Evolutionary conservation across 2,113 vertebrate genomes (phyloP).

Genomic region (Girardinichthys multiradiatus): DNA sequence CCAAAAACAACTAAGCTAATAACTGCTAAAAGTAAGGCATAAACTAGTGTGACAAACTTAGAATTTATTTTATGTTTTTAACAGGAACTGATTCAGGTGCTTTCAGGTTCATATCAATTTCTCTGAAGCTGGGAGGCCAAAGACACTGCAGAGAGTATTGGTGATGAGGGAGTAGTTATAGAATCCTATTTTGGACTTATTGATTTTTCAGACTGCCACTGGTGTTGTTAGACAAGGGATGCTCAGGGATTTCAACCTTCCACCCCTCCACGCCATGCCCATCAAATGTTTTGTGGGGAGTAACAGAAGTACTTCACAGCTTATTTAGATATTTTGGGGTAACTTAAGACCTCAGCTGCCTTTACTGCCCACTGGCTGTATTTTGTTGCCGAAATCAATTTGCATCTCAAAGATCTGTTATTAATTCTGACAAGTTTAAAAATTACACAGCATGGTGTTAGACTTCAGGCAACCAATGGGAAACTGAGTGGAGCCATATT

Average conservation of each 20-base stretch:
- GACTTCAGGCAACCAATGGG: conserved; percentile 61
- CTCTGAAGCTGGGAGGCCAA: conserved; percentile 24
- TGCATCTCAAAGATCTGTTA: conserved; percentile 71
- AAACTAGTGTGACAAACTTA: not conserved
- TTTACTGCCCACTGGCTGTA: conserved; percentile 48
- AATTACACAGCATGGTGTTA: conserved; percentile 59
- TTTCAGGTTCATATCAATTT: conserved; percentile 39
- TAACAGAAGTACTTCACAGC: not conserved
- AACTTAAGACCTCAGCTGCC: conserved; percentile 52
- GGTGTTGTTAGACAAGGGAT: conserved; percentile 51
- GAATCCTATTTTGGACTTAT: conserved; percentile 61
- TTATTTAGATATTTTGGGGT: conserved; percentile 49
- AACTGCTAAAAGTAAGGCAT: not conserved
- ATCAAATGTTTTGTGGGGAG: not conserved
- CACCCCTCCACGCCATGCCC: not conserved
- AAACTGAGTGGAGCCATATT: conserved; percentile 44
- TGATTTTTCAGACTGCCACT: conserved; percentile 58
- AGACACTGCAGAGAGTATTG: conserved; percentile 54
- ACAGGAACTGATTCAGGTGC: conserved; percentile 6
- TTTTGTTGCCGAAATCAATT: conserved; percentile 71
- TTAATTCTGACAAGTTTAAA: conserved; percentile 72
- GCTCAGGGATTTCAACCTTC: conserved; percentile 35
- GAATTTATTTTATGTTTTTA: not conserved
- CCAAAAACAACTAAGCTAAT: not conserved
- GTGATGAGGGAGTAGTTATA: conserved; percentile 61